phyloP scores from a whole-genome alignment of 2,113 vertebrate genomes.

The Butorides virescens region DNA sequence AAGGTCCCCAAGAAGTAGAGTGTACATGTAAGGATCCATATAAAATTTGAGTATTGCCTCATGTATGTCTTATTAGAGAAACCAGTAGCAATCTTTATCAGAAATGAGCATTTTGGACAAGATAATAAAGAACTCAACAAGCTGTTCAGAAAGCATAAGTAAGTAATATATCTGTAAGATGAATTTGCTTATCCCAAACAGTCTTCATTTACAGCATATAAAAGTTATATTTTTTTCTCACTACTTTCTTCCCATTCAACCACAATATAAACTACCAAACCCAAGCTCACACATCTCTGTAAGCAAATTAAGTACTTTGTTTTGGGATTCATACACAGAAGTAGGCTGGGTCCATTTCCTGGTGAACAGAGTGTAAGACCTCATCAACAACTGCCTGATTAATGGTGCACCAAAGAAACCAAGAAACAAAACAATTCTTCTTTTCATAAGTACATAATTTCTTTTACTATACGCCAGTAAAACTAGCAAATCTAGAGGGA shows the following conservation, averaged over 20 bases:
- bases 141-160: background rate
- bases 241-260: background rate
- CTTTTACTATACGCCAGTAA: background rate
- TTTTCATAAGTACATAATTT: background rate
- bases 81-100: background rate
- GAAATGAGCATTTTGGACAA: background rate
- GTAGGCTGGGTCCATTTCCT: slow-evolving; percentile 26
- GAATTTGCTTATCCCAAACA: background rate
- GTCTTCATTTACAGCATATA: background rate
- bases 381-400: slow-evolving; percentile 50
- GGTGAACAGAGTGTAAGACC: slow-evolving; percentile 3
- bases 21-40: background rate
- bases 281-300: background rate
- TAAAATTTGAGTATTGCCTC: background rate
- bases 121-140: background rate
- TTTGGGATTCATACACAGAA: slow-evolving; percentile 9
- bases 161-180: background rate
- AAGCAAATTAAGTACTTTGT: slow-evolving; percentile 21
- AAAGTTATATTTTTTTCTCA: background rate
- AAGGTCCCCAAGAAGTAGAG: background rate
- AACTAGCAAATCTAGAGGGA: background rate
- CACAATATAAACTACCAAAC: background rate
- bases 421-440: background rate
- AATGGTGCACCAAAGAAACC: slow-evolving; percentile 23
- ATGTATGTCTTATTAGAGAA: background rate